phyloP scores from a whole-genome alignment of 1,140 invertebrate species.

The Cydia pomonella region DNA sequence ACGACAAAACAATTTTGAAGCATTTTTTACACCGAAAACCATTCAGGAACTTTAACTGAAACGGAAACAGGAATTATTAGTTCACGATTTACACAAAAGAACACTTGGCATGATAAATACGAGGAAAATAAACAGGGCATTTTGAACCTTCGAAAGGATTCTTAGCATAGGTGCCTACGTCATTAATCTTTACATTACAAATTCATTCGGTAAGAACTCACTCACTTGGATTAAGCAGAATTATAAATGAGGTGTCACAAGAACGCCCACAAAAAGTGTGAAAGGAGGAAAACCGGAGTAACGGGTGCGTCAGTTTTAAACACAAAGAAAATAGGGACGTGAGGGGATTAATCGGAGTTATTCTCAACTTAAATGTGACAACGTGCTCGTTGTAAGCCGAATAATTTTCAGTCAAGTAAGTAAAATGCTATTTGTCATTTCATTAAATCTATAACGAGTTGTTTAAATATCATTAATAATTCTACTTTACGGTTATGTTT shows the following conservation, averaged over 20 bases:
- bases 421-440: conserved; percentile 6
- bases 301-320: conserved; percentile 62
- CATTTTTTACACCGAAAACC: conserved; percentile 1
- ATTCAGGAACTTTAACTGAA: conserved; percentile 2
- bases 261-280: conserved; percentile 69
- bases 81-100: conserved; percentile 42
- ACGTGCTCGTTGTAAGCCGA: conserved; percentile 7
- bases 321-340: conserved; percentile 43
- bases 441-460: neutral
- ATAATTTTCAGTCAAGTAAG: conserved; percentile 21
- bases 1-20: conserved; percentile 2
- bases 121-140: conserved; percentile 50
- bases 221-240: conserved; percentile 76
- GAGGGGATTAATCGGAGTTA: conserved; percentile 40
- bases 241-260: conserved; percentile 78
- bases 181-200: conserved; percentile 78
- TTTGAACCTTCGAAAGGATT: conserved; percentile 49
- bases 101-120: conserved; percentile 52
- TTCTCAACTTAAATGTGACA: conserved; percentile 37
- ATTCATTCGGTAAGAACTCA: conserved; percentile 78
- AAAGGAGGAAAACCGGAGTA: conserved; percentile 64
- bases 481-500: no score
- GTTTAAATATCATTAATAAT: neutral
- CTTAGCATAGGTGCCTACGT: conserved; percentile 48
- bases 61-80: neutral